These are phyloP conservation scores for Drosophila flavopinicola DNA, from an alignment of 2,888 invertebrate genomes.

Conservation along the genomic window DNA sequence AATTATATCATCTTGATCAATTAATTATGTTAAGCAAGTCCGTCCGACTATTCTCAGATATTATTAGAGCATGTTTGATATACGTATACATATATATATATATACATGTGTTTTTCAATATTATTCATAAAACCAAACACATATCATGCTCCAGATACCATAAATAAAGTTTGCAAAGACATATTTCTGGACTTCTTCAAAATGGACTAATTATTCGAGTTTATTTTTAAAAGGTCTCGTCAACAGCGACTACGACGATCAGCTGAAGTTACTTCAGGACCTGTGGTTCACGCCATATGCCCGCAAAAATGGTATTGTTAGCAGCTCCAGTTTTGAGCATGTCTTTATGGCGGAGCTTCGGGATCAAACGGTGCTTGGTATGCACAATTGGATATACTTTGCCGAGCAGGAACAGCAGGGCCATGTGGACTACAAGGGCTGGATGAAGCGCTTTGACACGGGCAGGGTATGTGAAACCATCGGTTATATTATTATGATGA, in stretches of 20 bases:
- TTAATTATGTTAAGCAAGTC: too few species aligned
- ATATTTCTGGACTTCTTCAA: too few species aligned
- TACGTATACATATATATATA: background rate
- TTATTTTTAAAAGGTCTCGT: slow-evolving; percentile 55
- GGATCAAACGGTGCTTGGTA: slow-evolving; percentile 70
- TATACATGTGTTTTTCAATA: background rate
- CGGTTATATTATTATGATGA: too few species aligned
- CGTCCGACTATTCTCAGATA: too few species aligned
- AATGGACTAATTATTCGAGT: background rate
- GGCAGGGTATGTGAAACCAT: slow-evolving; percentile 58
- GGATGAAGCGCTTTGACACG: slow-evolving; percentile 62
- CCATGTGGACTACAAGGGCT: slow-evolving; percentile 79
- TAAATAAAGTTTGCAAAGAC: too few species aligned
- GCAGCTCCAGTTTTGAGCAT: slow-evolving; percentile 82
- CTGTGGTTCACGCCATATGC: slow-evolving; percentile 81
- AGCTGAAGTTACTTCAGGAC: slow-evolving; percentile 70
- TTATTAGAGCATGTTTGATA: too few species aligned
- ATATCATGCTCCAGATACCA: too few species aligned
- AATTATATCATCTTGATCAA: too few species aligned
- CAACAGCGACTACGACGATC: slow-evolving; percentile 60
- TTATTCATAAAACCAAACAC: too few species aligned
- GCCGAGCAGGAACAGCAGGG: slow-evolving; percentile 77
- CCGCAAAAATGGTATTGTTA: slow-evolving; percentile 67
- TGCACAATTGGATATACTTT: slow-evolving; percentile 82
- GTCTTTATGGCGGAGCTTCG: slow-evolving; percentile 79